Conservation (phyloP, 23 tunicate species). For the Clavelina lepadiformis region DNA sequence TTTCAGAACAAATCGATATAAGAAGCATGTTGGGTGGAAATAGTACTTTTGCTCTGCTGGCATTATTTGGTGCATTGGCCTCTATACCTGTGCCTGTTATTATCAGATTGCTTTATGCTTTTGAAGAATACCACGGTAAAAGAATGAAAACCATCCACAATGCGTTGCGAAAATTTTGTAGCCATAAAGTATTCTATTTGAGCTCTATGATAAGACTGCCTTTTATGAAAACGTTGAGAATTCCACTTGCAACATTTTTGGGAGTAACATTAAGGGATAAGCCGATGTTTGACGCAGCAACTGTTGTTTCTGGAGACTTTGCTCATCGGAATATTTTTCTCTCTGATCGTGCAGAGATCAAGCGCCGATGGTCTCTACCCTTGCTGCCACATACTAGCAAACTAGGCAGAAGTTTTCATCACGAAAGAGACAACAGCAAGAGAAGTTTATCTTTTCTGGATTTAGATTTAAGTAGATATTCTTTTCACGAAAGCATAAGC, state of each 20-base stretch:
- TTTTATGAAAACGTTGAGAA: conserved; percentile 23
- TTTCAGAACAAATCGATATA: not conserved
- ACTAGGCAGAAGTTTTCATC: too few relatives aligned
- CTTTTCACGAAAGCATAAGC: too few relatives aligned
- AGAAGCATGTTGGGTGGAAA: not conserved
- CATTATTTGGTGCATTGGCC: conserved; percentile 7
- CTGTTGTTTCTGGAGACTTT: not conserved
- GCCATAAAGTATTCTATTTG: conserved; percentile 19
- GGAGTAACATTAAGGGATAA: not conserved
- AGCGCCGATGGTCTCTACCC: conserved; percentile 15
- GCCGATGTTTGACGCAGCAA: conserved; percentile 3
- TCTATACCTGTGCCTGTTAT: conserved; percentile 26
- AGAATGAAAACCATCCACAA: not conserved
- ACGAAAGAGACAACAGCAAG: too few relatives aligned
- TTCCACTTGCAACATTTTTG: conserved; percentile 18
- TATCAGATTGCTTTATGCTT: conserved; percentile 2
- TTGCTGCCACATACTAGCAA: not conserved
- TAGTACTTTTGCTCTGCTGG: not conserved
- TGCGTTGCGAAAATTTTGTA: conserved; percentile 16
- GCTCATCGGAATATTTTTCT: not conserved
- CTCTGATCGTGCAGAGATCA: not conserved
- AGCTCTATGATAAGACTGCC: conserved; percentile 8
- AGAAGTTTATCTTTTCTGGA: too few relatives aligned
- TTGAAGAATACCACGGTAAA: conserved; percentile 1
- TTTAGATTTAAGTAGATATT: too few relatives aligned